These are phyloP conservation scores for Penaeus chinensis DNA, from an alignment of 1,140 invertebrate species.

Conservation along the genomic window DNA sequence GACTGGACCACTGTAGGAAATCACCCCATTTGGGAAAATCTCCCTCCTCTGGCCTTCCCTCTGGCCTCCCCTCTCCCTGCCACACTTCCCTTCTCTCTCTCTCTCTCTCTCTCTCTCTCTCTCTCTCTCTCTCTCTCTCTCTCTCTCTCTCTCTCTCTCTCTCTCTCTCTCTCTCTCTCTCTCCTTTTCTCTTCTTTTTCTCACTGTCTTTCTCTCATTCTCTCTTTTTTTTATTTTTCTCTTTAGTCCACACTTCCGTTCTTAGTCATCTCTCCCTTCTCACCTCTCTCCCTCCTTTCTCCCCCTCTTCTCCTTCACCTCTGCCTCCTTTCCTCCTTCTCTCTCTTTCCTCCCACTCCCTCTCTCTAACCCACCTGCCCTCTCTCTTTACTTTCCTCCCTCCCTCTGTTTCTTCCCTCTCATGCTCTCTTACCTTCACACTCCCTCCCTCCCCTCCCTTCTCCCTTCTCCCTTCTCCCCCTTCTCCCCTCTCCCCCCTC, in stretches of 20 bases:
- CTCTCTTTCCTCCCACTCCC: neutral
- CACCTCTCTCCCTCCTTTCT: neutral
- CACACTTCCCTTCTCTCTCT: neutral
- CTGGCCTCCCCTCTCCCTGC: neutral
- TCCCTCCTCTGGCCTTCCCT: too few species aligned
- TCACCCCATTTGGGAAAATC: too few species aligned
- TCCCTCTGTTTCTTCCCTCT: neutral
- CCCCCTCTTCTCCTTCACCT: neutral
- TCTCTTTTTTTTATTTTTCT: neutral
- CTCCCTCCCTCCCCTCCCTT: neutral
- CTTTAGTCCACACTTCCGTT: neutral
- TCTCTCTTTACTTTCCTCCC: neutral
- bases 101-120: neutral
- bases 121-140: neutral
- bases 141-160: constrained; percentile 8
- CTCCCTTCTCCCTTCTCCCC: neutral
- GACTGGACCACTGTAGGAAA: too few species aligned
- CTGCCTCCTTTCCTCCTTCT: neutral
- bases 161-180: neutral
- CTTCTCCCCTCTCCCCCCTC: neutral
- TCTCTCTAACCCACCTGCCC: neutral
- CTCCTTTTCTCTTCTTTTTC: neutral
- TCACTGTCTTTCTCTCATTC: neutral
- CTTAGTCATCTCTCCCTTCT: neutral
- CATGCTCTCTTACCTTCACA: neutral